Evolutionary conservation across 2,888 invertebrate genomes (phyloP).

Genomic region (Dusona sp.): DNA sequence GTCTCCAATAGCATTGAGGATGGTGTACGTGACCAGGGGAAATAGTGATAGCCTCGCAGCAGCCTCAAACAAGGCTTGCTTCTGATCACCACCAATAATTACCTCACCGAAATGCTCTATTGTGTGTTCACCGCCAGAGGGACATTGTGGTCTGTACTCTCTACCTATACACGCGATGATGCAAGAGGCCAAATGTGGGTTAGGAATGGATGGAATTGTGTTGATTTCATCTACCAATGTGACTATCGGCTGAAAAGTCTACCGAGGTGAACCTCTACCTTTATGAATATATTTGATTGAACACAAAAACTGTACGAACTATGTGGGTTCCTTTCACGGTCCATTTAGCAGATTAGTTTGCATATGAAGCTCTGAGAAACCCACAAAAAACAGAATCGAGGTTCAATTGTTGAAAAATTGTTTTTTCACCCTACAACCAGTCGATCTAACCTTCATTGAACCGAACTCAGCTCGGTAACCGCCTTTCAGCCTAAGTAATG

Average conservation of each 20-base stretch:
- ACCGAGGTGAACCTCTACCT: background rate
- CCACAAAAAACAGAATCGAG: background rate
- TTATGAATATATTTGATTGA: background rate
- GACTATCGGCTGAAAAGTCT: background rate
- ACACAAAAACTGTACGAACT: background rate
- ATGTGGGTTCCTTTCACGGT: background rate
- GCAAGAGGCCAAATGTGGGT: constrained; percentile 1
- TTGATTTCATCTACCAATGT: background rate
- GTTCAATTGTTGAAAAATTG: background rate
- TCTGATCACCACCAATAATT: constrained; percentile 65
- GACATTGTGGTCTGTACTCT: constrained; percentile 45
- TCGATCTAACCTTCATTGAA: background rate
- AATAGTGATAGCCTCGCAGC: constrained; percentile 50
- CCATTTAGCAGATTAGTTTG: background rate
- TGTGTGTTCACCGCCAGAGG: constrained; percentile 48
- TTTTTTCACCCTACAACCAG: background rate
- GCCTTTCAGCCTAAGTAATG: background rate
- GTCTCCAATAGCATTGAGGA: constrained; percentile 11
- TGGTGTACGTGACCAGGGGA: constrained; percentile 42
- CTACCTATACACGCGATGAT: constrained; percentile 4
- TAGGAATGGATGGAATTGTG: constrained; percentile 6
- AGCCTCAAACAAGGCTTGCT: constrained; percentile 32
- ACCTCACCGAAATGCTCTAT: constrained; percentile 63
- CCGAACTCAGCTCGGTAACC: background rate
- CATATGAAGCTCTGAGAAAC: background rate